A percentile compares a stretch with the other conserved stretches of the same genome.
Conservation (phyloP, 1,140 invertebrate genomes). For the Heliothis subflexa region DNA sequence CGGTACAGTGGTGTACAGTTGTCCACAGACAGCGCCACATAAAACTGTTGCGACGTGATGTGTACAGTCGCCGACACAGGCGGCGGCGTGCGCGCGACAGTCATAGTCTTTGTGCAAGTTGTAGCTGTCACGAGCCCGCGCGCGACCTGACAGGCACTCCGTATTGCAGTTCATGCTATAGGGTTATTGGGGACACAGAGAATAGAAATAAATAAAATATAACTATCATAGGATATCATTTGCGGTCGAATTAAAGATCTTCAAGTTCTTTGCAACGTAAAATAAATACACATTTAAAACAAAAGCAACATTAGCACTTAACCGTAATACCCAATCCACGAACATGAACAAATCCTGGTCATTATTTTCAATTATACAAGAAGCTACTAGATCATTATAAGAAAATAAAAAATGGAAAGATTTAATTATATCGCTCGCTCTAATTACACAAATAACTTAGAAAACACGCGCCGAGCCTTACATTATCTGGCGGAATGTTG, state of each 20-base stretch:
- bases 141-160: too few species aligned
- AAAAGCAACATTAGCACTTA: background rate
- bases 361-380: background rate
- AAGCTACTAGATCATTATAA: background rate
- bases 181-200: background rate
- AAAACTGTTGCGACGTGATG: background rate
- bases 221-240: too few species aligned
- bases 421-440: background rate
- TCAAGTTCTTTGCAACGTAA: too few species aligned
- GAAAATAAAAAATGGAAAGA: background rate
- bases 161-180: background rate
- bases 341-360: background rate
- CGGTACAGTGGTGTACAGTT: too few species aligned
- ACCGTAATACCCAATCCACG: background rate
- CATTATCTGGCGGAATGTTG: background rate
- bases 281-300: background rate
- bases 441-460: slow-evolving; percentile 13
- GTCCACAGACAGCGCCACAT: background rate
- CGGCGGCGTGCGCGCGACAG: background rate
- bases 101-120: slow-evolving; percentile 21
- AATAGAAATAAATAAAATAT: too few species aligned
- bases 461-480: slow-evolving; percentile 5
- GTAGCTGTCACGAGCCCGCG: background rate
- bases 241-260: too few species aligned
- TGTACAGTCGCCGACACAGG: slow-evolving; percentile 4